A percentile compares a stretch with the other conserved stretches of the same genome.
These are phyloP conservation scores for Dendrolimus punctatus DNA, from an alignment of 1,140 invertebrate genomes.

Conservation along the genomic window DNA sequence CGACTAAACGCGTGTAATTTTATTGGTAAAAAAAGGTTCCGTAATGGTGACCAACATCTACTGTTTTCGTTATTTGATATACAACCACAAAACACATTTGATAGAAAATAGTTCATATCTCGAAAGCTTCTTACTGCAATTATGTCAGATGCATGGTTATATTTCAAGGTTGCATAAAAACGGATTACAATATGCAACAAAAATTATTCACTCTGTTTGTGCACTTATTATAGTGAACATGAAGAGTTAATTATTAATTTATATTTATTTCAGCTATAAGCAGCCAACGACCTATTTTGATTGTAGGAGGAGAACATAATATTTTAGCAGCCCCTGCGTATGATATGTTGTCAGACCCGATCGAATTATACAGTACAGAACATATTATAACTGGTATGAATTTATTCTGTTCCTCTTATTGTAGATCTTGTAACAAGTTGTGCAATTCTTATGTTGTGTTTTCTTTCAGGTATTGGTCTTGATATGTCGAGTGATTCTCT, in stretches of 20 bases:
- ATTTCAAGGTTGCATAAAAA: too few relatives aligned
- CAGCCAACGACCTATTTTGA: slow-evolving; percentile 77
- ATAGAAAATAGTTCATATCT: too few relatives aligned
- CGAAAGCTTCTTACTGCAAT: too few relatives aligned
- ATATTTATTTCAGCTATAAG: slow-evolving; percentile 42
- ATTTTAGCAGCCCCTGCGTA: slow-evolving; percentile 80
- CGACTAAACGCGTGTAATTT: too few relatives aligned
- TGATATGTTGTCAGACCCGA: slow-evolving; percentile 76
- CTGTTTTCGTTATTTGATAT: too few relatives aligned
- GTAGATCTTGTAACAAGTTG: neutral
- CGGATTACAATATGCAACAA: too few relatives aligned
- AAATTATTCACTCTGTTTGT: too few relatives aligned
- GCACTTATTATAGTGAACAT: too few relatives aligned
- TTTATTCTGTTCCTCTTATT: neutral
- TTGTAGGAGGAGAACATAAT: slow-evolving; percentile 79
- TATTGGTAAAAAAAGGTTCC: too few relatives aligned
- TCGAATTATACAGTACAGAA: slow-evolving; percentile 63
- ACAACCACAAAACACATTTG: too few relatives aligned
- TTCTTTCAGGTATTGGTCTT: slow-evolving; percentile 79
- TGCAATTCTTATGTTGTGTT: neutral
- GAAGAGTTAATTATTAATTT: neutral
- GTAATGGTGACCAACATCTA: too few relatives aligned
- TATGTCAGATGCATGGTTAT: too few relatives aligned
- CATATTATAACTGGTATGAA: slow-evolving; percentile 46
- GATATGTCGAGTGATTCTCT: slow-evolving; percentile 80